Evolutionary conservation across 2,113 vertebrate genomes (phyloP).

Genomic region (Centropus unirufus): DNA sequence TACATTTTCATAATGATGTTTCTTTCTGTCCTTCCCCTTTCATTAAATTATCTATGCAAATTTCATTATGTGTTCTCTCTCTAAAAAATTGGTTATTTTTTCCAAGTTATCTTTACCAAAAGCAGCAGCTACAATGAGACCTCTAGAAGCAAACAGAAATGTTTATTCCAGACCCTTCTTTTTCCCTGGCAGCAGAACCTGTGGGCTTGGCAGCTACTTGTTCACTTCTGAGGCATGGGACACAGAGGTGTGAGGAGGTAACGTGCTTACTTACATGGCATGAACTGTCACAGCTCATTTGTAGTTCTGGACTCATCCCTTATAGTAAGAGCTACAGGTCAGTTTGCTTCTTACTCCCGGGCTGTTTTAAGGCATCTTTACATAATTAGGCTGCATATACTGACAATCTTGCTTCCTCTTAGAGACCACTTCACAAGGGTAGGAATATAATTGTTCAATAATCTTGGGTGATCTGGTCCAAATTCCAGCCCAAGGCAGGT

Average conservation of each 20-base stretch:
- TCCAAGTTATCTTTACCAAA: neutral
- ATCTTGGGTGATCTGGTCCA: neutral
- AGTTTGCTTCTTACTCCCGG: neutral
- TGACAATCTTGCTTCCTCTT: neutral
- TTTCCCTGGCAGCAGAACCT: neutral
- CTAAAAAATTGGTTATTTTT: neutral
- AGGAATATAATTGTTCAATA: accelerated
- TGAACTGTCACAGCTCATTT: neutral
- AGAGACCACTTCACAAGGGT: neutral
- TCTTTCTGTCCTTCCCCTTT: neutral
- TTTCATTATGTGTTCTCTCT: neutral
- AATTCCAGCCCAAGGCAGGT: neutral
- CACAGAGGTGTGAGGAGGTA: neutral
- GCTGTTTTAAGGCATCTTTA: neutral
- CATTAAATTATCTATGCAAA: slow-evolving; percentile 26
- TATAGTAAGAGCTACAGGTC: neutral
- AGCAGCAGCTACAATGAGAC: neutral
- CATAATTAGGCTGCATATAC: neutral
- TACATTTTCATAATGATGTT: neutral
- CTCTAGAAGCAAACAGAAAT: neutral
- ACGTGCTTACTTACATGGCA: neutral
- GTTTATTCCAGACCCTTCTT: neutral
- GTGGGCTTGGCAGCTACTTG: neutral
- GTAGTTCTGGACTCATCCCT: neutral
- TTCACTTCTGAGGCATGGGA: neutral